These are phyloP conservation scores for Fragum whitleyi DNA, from an alignment of 2,888 invertebrate genomes.

Conservation along the genomic window DNA sequence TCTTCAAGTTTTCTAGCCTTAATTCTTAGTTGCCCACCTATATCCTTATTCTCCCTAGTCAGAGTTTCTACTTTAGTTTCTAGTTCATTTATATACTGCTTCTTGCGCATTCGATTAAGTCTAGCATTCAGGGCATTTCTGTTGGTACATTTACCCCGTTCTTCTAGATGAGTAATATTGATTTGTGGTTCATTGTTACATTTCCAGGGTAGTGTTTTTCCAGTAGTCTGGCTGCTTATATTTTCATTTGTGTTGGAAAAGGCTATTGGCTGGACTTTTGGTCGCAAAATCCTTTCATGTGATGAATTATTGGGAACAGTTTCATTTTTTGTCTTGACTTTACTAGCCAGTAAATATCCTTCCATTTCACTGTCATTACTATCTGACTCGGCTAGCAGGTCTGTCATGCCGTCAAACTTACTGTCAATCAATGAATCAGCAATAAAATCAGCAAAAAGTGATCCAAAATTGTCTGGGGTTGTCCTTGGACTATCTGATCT, in stretches of 20 bases:
- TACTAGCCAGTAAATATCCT: not conserved
- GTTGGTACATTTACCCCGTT: constrained; percentile 15
- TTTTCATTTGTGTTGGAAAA: no score
- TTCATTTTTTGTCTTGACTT: not conserved
- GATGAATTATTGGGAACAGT: not conserved
- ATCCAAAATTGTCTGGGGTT: not conserved
- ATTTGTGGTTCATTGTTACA: not conserved
- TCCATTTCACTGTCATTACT: constrained; percentile 13
- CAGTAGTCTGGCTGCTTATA: no score
- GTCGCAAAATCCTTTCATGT: no score
- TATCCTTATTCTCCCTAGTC: constrained; percentile 39
- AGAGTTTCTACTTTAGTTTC: constrained; percentile 48
- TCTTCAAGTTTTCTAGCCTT: constrained; percentile 20
- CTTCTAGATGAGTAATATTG: not conserved
- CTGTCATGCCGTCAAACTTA: not conserved
- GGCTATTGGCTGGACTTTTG: no score
- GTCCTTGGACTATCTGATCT: not conserved
- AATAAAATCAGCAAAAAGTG: constrained; percentile 10
- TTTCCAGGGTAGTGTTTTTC: not conserved
- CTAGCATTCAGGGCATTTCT: constrained; percentile 67
- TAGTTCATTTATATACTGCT: constrained; percentile 56
- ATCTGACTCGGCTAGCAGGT: not conserved
- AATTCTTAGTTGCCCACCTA: constrained; percentile 39
- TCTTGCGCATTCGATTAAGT: constrained; percentile 67
- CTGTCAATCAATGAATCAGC: not conserved